A percentile compares a stretch with the other conserved stretches of the same genome.
phyloP scores from a whole-genome alignment of 2,888 invertebrate genomes.

The Drosophila antonietae region DNA sequence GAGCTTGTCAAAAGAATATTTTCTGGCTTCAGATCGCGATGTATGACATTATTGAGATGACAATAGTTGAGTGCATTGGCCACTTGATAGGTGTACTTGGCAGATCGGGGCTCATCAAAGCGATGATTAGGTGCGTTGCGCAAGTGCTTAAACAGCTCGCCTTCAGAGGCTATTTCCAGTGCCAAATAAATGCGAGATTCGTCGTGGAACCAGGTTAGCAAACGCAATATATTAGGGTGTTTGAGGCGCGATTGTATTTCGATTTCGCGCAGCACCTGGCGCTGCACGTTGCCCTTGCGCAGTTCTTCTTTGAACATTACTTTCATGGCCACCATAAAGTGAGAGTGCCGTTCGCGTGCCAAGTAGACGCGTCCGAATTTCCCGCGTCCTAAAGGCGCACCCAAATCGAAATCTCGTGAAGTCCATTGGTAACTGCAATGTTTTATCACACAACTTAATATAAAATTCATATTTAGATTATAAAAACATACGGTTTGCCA shows the following conservation, averaged over 20 bases:
- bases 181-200: conserved; percentile 93
- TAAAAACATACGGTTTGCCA: conserved; percentile 86
- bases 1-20: conserved; percentile 91
- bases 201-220: conserved; percentile 96
- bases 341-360: conserved; percentile 92
- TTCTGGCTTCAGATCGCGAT: conserved; percentile 97
- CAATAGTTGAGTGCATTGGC: conserved; percentile 95
- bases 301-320: conserved; percentile 93
- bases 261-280: conserved; percentile 95
- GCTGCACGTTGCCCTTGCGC: conserved; percentile 89
- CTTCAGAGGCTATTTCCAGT: conserved; percentile 93
- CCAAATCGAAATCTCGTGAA: conserved; percentile 93
- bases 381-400: conserved; percentile 94
- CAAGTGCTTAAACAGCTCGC: conserved; percentile 93
- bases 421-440: conserved; percentile 88
- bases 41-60: conserved; percentile 94
- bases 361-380: conserved; percentile 97
- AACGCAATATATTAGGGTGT: conserved; percentile 93
- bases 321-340: conserved; percentile 91
- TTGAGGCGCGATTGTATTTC: conserved; percentile 94
- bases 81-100: conserved; percentile 94
- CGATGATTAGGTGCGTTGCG: conserved; percentile 87
- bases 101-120: conserved; percentile 89
- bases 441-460: not conserved
- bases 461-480: not conserved